phyloP scores from a whole-genome alignment of 2,113 vertebrate genomes.

The Actenoides hombroni region DNA sequence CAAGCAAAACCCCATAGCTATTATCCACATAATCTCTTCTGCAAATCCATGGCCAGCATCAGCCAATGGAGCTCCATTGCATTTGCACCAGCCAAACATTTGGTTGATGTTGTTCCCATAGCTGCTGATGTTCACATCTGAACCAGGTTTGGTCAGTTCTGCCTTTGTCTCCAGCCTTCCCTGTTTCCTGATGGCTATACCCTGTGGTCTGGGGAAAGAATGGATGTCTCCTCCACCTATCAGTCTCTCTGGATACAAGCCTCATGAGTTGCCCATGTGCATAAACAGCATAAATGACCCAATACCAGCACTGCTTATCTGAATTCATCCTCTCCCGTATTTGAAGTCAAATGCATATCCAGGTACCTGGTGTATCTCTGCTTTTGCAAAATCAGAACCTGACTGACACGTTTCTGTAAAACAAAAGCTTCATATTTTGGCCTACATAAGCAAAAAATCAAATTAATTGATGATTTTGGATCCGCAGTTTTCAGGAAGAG shows the following conservation, averaged over 20 bases:
- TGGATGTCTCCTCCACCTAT: background rate
- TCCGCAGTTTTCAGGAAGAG: rapidly evolving
- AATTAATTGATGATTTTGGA: background rate
- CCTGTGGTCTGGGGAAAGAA: background rate
- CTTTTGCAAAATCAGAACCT: background rate
- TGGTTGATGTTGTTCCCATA: rapidly evolving
- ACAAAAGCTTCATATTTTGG: background rate
- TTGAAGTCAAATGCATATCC: background rate
- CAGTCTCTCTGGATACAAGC: background rate
- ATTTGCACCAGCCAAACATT: background rate
- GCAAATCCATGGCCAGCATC: background rate
- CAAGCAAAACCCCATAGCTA: background rate
- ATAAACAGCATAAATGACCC: background rate
- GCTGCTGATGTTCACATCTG: background rate
- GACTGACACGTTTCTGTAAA: background rate
- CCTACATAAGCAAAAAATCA: background rate
- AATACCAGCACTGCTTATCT: rapidly evolving
- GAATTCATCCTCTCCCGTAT: background rate
- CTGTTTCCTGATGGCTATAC: background rate
- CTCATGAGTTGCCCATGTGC: rapidly evolving
- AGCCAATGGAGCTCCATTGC: rapidly evolving
- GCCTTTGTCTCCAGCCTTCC: background rate
- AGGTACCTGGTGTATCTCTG: background rate
- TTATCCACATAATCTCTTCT: background rate
- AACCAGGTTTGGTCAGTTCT: background rate